A percentile compares a stretch with the other conserved stretches of the same genome.
phyloP scores from a whole-genome alignment of 2,113 vertebrate species.

The Gallinago undulata region DNA sequence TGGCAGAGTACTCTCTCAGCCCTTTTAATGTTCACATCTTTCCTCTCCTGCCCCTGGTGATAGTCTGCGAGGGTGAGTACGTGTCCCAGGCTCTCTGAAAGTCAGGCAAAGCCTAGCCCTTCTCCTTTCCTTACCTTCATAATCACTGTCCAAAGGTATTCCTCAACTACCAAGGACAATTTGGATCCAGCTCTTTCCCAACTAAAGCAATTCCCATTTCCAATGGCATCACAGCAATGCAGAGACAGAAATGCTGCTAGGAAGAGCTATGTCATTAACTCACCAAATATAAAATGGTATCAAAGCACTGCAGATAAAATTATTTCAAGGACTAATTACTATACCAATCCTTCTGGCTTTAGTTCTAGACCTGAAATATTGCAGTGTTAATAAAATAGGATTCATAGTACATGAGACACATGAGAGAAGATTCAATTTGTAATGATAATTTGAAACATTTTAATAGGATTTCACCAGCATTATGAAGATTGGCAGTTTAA shows the following conservation, averaged over 20 bases:
- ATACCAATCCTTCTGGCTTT: constrained; percentile 34
- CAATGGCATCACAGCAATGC: not conserved
- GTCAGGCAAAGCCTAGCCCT: not conserved
- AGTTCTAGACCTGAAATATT: constrained; percentile 35
- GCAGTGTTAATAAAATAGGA: not conserved
- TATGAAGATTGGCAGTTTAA: constrained; percentile 37
- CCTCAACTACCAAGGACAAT: not conserved
- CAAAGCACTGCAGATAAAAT: constrained; percentile 34
- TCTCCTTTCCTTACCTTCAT: not conserved
- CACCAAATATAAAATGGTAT: not conserved
- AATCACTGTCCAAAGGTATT: not conserved
- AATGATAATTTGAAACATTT: constrained; percentile 40
- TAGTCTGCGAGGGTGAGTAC: rapidly evolving
- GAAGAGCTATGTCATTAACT: not conserved
- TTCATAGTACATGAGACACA: not conserved
- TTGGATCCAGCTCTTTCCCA: not conserved
- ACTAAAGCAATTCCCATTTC: not conserved
- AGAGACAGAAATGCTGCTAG: not conserved
- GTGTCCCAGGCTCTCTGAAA: not conserved
- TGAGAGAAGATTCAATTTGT: constrained; percentile 31
- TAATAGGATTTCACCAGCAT: constrained; percentile 28
- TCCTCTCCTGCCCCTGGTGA: not conserved
- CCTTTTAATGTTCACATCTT: not conserved
- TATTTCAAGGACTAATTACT: constrained; percentile 46
- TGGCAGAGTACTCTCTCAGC: not conserved